Evolutionary conservation across 1,140 invertebrate genomes (phyloP), one percentile per base, ranked within the genome.

Genomic region (Venustaconcha ellipsiformis): DNA sequence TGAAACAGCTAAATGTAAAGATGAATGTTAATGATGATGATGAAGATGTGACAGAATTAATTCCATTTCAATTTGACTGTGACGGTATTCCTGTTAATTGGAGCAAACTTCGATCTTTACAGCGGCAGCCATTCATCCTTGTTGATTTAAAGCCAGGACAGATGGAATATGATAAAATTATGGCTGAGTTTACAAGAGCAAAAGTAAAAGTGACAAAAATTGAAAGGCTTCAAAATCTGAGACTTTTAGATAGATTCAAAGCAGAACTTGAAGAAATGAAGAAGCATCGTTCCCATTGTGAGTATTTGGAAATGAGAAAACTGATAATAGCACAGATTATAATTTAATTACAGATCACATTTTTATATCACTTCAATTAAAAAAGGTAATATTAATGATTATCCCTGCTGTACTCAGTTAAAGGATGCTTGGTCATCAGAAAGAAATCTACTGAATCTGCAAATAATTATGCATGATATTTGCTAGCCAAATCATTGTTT

Each of bases 231-330:
- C 80, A 83, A 48, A 87, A 84, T 75, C 15, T 57, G 14, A 48
- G 76, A 48, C 72, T 84, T 12, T 77, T 86, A 57, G 72, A 84
- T 12, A 79, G 78, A 57, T 87, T 82, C 74, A 80, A 81, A 69
- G 62, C 58, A 18, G 84, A 87, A 73, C 80, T 80, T 26, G 78
- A 84, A 17, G 74, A 81, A 14, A 72, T 86, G 26, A 26, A 60
- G 15, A 75, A 69, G 59, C 72, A 73, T n/a, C 65, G 55, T 64
- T 64, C 14, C 2, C 55, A 74, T 48, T 30, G 64, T 74, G 48
- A 70, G 37, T 48, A 48, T 48, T 48, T 48, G 37, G 11, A 48
- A 48, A 48, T 48, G 11, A 48, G 37, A 48, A 48, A 48, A 48
- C 4, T 8, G 37, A 30, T 48, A 0, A 48, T 48, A 48, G 37